Percentiles rank a stretch among this genome's conserved stretches.
Conservation (phyloP, 2,888 invertebrate genomes). For the Conus canariensis region DNA sequence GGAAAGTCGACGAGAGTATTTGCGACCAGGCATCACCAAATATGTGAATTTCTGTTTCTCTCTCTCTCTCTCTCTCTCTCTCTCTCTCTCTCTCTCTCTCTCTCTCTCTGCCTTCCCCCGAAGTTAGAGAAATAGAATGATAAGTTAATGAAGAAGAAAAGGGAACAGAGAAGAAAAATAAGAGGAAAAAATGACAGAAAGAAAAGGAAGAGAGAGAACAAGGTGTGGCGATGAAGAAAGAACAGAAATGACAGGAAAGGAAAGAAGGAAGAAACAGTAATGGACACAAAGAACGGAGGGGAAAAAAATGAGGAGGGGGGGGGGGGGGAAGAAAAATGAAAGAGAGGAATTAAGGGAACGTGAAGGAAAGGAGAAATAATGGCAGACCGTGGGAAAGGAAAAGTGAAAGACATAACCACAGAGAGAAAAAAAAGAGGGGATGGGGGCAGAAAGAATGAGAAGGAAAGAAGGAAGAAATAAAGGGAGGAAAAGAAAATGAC, state of each 20-base stretch:
- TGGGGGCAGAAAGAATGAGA: not conserved
- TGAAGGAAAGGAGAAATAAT: not conserved
- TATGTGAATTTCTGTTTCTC: too few relatives aligned
- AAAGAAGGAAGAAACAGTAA: not conserved
- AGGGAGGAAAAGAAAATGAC: not conserved
- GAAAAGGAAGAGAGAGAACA: not conserved
- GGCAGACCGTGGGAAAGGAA: not conserved
- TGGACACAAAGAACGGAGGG: not conserved
- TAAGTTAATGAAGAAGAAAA: not conserved
- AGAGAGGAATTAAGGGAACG: not conserved
- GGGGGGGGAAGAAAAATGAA: not conserved
- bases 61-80: too few relatives aligned
- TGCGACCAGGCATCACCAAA: too few relatives aligned
- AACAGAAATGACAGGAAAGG: not conserved
- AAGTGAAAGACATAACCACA: not conserved
- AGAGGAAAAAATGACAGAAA: not conserved
- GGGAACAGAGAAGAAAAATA: not conserved
- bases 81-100: too few relatives aligned
- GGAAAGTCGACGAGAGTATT: too few relatives aligned
- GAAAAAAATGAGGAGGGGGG: not conserved
- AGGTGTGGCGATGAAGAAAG: not conserved
- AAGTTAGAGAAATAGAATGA: too few relatives aligned
- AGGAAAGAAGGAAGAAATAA: not conserved
- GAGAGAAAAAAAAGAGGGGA: not conserved
- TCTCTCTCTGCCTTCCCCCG: too few relatives aligned